Evolutionary conservation across 1,140 invertebrate species (phyloP).

Genomic region (Temnothorax nylanderi): DNA sequence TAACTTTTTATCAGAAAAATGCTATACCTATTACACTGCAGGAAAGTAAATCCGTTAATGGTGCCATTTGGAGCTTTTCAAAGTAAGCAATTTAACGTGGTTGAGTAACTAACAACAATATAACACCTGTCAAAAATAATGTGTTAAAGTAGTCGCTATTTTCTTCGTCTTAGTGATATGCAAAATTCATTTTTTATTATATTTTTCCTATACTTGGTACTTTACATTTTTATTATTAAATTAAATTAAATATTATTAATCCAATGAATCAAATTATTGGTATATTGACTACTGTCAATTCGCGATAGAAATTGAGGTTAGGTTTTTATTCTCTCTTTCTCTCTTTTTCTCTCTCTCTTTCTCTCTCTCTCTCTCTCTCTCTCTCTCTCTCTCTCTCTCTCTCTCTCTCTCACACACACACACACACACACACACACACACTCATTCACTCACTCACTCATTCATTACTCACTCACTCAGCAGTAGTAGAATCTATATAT

Average conservation of each 20-base stretch:
- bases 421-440: too few species aligned
- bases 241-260: background rate
- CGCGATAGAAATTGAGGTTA: too few species aligned
- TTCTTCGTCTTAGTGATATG: background rate
- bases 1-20: background rate
- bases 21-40: slow-evolving; percentile 83
- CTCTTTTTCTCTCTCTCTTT: too few species aligned
- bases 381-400: too few species aligned
- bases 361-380: too few species aligned
- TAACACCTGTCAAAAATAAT: slow-evolving; percentile 5
- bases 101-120: background rate
- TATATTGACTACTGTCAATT: background rate
- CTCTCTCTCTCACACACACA: too few species aligned
- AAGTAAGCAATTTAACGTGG: background rate
- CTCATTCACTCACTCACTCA: background rate
- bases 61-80: slow-evolving; percentile 76
- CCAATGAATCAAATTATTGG: background rate
- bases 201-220: background rate
- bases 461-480: background rate
- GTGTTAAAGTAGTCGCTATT: background rate
- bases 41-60: slow-evolving; percentile 81
- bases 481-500: too few species aligned
- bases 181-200: background rate
- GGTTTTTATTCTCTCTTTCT: too few species aligned
- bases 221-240: background rate